Evolutionary conservation across 1,140 invertebrate species (phyloP), one percentile per base, ranked within the genome.

Genomic region (Alviniconcha marisindica): DNA sequence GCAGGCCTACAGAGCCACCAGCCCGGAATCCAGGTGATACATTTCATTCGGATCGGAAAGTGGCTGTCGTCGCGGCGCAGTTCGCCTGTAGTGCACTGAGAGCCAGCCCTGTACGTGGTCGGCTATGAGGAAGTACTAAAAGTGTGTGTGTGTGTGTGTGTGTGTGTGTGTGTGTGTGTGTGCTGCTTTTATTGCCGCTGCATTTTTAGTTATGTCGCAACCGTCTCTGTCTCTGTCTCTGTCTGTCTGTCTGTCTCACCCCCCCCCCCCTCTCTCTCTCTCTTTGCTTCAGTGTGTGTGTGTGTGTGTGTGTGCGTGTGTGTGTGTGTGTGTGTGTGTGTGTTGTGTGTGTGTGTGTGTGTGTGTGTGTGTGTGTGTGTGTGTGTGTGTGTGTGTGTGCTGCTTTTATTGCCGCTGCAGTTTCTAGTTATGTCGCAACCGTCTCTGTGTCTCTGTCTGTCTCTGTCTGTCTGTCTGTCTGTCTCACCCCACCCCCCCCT

Each of bases 351-450:
- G 60, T 63, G 60, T 63, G 60, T 63, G 60, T 63, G 60, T 63
- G 60, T 63, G 60, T 63, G 60, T 63, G 60, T 63, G 60, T 63
- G 60, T 63, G 60, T 63, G 60, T 63, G 60, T n/a, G 60, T 63
- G 60, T n/a, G 60, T 63, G 60, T 63, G 60, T n/a, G 60, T 63
- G 60, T 63, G 60, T 63, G 60, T n/a, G 60, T 63, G 60, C 5
- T 24, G 7, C 7, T 63, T 7, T 63, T 7, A 12, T 4, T 24
- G 60, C 7, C 7, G 10, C 7, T 24, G 60, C 7, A 31, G 7
- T n/a, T 63, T 24, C 21, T 63, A 4, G 10, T 4, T 63, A 4
- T 63, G 4, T 63, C 21, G 21, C 24, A 4, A 12, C 21, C 24
- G 60, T 63, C 24, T 71, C 10, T 40, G 18, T 74, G 5, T 74